Conservation (phyloP, 1,140 invertebrate species). For the Drosophila tropicalis region DNA sequence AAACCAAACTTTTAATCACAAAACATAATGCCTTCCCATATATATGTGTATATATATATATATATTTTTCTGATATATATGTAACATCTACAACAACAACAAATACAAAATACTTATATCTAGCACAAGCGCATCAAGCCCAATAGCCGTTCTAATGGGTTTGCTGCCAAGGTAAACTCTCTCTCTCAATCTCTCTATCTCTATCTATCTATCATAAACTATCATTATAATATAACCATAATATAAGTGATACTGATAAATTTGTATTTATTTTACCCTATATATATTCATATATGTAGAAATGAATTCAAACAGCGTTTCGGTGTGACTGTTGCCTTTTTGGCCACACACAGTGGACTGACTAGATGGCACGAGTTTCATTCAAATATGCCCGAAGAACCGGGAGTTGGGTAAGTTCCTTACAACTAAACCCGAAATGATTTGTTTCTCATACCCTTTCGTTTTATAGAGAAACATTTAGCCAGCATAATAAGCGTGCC, state of each 20-base stretch:
- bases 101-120: constrained; percentile 50
- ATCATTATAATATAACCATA: constrained; percentile 3
- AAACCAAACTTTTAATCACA: constrained; percentile 54
- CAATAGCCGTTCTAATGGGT: constrained; percentile 92
- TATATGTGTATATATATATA: constrained; percentile 30
- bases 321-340: constrained; percentile 92
- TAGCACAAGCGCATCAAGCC: constrained; percentile 85
- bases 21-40: constrained; percentile 75
- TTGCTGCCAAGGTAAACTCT: constrained; percentile 90
- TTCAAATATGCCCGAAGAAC: constrained; percentile 72
- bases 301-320: constrained; percentile 92
- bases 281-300: constrained; percentile 83
- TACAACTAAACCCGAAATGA: background rate
- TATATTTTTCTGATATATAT: constrained; percentile 28
- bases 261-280: constrained; percentile 20
- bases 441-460: background rate
- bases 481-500: constrained; percentile 88
- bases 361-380: constrained; percentile 93
- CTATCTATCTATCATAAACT: constrained; percentile 16
- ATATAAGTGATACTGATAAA: too few species aligned
- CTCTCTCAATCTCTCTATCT: constrained; percentile 8
- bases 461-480: constrained; percentile 84
- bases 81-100: constrained; percentile 29
- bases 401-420: constrained; percentile 64
- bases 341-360: constrained; percentile 94